Conservation (phyloP, 2,888 invertebrate genomes). For the Archaeoteleia sp. region DNA sequence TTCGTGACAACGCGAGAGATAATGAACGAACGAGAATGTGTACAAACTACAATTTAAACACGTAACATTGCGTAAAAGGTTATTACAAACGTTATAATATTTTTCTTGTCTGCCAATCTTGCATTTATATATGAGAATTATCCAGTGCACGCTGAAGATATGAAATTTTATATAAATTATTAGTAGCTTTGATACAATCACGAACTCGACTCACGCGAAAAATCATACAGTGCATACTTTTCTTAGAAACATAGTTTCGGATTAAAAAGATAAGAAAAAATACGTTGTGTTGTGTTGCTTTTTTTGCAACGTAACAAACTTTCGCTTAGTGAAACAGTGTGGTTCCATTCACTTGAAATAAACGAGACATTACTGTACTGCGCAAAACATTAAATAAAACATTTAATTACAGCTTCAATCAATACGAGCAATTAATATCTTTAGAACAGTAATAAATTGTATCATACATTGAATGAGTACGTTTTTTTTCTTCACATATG, state of each 20-base stretch:
- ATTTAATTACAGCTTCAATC: constrained; percentile 9
- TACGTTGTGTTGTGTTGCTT: no score
- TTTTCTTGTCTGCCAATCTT: constrained; percentile 12
- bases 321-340: no score
- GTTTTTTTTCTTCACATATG: constrained; percentile 4
- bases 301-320: no score
- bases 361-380: no score
- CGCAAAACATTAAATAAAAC: no score
- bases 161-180: constrained; percentile 14
- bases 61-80: constrained; percentile 14
- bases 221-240: no score
- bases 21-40: constrained; percentile 13
- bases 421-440: constrained; percentile 5
- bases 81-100: constrained; percentile 5
- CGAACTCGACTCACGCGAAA: constrained; percentile 8
- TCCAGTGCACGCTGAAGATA: background rate
- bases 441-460: constrained; percentile 19
- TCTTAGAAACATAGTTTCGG: constrained; percentile 18
- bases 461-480: constrained; percentile 9
- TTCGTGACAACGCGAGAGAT: constrained; percentile 15
- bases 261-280: no score
- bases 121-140: constrained; percentile 9
- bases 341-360: no score
- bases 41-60: constrained; percentile 9
- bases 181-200: background rate